phyloP scores from a whole-genome alignment of 2,888 invertebrate species.

The Tanypteryx hageni region DNA sequence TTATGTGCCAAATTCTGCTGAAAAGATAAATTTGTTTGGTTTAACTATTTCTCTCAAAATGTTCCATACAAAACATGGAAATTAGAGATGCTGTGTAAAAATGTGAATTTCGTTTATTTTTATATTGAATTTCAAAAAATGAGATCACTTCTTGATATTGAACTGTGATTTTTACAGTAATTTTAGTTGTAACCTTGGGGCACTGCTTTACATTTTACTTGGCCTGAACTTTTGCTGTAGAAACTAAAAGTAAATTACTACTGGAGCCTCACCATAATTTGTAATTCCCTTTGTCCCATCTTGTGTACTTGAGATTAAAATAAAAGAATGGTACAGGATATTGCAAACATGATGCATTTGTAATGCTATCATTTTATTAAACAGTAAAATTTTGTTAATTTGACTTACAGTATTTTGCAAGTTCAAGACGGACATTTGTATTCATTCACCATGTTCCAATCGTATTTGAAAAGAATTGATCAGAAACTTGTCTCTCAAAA shows the following conservation, averaged over 20 bases:
- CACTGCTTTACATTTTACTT: not conserved
- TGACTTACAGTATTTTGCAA: too few relatives aligned
- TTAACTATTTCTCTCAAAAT: not conserved
- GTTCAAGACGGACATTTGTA: too few relatives aligned
- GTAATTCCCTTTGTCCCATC: not conserved
- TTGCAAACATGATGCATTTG: not conserved
- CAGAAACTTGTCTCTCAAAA: too few relatives aligned
- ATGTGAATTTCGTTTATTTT: slow-evolving; percentile 29
- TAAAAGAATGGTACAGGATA: slow-evolving; percentile 25
- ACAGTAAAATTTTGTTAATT: too few relatives aligned
- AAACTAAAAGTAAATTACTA: not conserved
- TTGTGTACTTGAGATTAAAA: slow-evolving; percentile 23
- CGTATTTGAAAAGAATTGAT: too few relatives aligned
- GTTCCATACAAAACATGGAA: not conserved
- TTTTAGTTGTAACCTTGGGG: slow-evolving; percentile 25
- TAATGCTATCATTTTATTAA: too few relatives aligned
- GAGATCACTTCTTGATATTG: slow-evolving; percentile 7
- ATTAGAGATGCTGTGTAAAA: slow-evolving; percentile 15
- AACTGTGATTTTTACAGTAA: slow-evolving; percentile 25
- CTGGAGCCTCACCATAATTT: slow-evolving; percentile 6
- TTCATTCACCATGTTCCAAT: too few relatives aligned
- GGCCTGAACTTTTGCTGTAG: not conserved
- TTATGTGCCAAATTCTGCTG: slow-evolving; percentile 1
- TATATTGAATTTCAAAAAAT: slow-evolving; percentile 18
- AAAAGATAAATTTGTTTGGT: not conserved